Evolutionary conservation across 2,888 invertebrate genomes (phyloP), one percentile per base, ranked within the genome.

Genomic region (Pollenia angustigena): DNA sequence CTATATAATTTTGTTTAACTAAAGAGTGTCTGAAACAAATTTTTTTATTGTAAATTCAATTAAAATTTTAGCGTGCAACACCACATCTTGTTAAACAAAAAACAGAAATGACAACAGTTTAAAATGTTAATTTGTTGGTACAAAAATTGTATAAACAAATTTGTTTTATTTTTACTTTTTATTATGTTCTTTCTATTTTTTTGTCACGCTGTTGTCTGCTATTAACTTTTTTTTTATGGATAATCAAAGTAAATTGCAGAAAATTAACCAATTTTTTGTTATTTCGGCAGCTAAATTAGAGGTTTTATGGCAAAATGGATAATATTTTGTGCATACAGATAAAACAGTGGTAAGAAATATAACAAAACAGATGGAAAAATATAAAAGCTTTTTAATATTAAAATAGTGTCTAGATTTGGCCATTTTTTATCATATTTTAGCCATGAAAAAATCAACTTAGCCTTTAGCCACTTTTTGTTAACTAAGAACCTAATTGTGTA

Each of bases 111-210:
- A 40, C 4, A 10, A 42, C 69, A 79, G 68, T 40, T 78, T 58
- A 60, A 79, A 69, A 69, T 60, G 58, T 79, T 60, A 79, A 71
- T 69, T 79, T 79, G 46, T 60, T 32, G 32, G 32, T 42, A 69
- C 60, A 42, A 69, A 60, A 60, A 32, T 32, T 0, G 4, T 32
- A 32, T 60, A 11, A 50, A 58, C 8, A 58, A 69, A 58, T 12
- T 11, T 50, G 0, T 40, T 48, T 0, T 10, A 0, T 56, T 44
- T 76, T 16, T 52, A 18, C 18, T 42, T 54, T 54, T 14, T 42
- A 16, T 40, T 62, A n/a, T 6, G 7, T 40, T 50, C 32, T 50
- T n/a, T 16, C 16, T 10, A 2, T 50, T 50, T 48, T 50, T 32
- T 16, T 12, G 18, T 52, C 40, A 18, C 10, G 7, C 50, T 60